Percentiles rank a stretch among this genome's conserved stretches.
Evolutionary conservation across 2,113 vertebrate genomes (phyloP).

Genomic region (Acrocephalus kingi): DNA sequence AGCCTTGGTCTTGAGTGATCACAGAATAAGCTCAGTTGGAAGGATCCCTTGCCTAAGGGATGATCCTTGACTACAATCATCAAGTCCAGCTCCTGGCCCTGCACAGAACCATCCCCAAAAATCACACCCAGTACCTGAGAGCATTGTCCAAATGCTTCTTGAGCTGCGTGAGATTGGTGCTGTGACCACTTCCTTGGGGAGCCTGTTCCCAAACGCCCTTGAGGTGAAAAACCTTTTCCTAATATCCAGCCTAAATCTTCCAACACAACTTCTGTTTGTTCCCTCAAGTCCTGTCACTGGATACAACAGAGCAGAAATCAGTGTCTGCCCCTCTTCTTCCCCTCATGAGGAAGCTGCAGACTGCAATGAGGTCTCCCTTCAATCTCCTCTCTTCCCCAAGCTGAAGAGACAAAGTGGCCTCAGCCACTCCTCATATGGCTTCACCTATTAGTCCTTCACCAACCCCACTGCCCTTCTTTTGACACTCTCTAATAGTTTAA

Average conservation of each 20-base stretch:
- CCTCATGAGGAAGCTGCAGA: background rate
- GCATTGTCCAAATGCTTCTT: background rate
- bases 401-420: background rate
- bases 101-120: background rate
- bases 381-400: background rate
- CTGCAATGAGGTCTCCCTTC: background rate
- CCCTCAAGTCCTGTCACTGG: background rate
- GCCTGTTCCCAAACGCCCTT: background rate
- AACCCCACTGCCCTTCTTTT: background rate
- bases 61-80: no score
- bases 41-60: background rate
- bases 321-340: background rate
- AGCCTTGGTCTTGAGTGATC: background rate
- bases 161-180: background rate
- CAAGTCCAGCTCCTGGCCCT: rapidly evolving
- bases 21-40: background rate
- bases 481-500: background rate
- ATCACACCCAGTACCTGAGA: background rate
- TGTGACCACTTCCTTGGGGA: no score
- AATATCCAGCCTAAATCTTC: background rate
- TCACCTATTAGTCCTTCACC: background rate
- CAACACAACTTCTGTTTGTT: background rate
- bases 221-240: background rate
- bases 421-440: background rate
- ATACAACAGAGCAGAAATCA: background rate